A percentile compares a stretch with the other conserved stretches of the same genome.
Evolutionary conservation across 1,140 invertebrate genomes (phyloP).

Genomic region (Sarcophaga peregrina): DNA sequence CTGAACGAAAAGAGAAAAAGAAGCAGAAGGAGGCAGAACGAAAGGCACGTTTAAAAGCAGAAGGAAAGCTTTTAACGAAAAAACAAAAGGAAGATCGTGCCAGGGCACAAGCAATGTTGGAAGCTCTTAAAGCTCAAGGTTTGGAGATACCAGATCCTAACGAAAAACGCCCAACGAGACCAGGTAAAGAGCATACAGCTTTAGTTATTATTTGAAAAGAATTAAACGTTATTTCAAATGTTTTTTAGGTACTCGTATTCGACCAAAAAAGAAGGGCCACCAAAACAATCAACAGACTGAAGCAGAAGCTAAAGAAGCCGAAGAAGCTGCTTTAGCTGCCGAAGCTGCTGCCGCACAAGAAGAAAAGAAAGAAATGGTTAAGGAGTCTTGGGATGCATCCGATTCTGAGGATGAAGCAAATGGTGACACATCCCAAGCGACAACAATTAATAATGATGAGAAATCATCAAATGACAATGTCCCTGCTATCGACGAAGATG

Average conservation of each 20-base stretch:
- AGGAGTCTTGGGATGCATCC: conserved; percentile 87
- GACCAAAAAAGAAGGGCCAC: conserved; percentile 75
- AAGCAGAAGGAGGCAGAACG: conserved; percentile 96
- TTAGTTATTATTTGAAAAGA: neutral
- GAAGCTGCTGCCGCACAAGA: conserved; percentile 66
- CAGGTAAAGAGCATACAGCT: conserved; percentile 61
- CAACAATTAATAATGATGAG: conserved; percentile 61
- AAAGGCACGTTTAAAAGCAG: conserved; percentile 91
- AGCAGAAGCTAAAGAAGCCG: conserved; percentile 56
- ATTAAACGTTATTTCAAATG: neutral
- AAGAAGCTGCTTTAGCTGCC: conserved; percentile 66
- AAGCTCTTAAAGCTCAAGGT: conserved; percentile 88
- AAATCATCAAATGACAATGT: conserved; percentile 49
- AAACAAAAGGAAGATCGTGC: conserved; percentile 93
- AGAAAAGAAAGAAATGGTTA: conserved; percentile 72
- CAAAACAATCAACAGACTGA: conserved; percentile 63
- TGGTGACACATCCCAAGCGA: conserved; percentile 63
- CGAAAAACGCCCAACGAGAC: conserved; percentile 77
- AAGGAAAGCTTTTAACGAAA: conserved; percentile 92
- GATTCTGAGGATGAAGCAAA: conserved; percentile 76
- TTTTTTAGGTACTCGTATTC: conserved; percentile 72
- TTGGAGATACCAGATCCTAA: conserved; percentile 72
- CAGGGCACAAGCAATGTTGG: conserved; percentile 86
- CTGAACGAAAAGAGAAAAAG: conserved; percentile 89
- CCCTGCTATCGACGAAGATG: conserved; percentile 53